Percentiles rank a stretch among this genome's conserved stretches.
phyloP scores from a whole-genome alignment of 2,113 vertebrate species.

The Entomyzon cyanotis region DNA sequence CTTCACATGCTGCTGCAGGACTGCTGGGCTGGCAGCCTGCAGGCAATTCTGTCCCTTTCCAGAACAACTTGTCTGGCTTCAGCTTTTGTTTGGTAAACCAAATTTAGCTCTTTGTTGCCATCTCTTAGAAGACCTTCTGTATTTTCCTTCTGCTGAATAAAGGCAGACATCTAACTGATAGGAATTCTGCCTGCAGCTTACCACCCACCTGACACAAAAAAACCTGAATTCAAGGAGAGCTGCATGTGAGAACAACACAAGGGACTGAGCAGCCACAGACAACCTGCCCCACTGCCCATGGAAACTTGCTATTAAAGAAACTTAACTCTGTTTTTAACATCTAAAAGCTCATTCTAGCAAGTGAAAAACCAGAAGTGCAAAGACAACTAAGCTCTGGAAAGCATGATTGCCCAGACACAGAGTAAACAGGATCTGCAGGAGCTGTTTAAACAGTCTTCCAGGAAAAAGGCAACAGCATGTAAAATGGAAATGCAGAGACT shows the following conservation, averaged over 20 bases:
- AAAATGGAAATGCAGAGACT: not conserved
- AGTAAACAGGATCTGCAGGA: conserved; percentile 5
- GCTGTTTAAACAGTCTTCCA: not conserved
- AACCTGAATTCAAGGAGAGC: not conserved
- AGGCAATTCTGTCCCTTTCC: not conserved
- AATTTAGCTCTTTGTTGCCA: not conserved
- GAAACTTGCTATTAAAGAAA: not conserved
- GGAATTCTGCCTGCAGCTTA: not conserved
- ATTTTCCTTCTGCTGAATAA: not conserved
- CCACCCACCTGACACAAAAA: not conserved
- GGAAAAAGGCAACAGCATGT: not conserved
- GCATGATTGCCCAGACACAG: not conserved
- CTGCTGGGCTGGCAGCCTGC: not conserved
- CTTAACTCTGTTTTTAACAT: not conserved
- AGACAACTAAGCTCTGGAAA: not conserved
- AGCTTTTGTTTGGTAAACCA: not conserved
- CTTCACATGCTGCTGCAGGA: not conserved
- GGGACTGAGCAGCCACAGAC: not conserved
- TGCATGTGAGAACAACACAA: not conserved
- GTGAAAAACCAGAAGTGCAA: not conserved
- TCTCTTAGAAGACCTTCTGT: not conserved
- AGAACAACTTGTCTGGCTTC: not conserved
- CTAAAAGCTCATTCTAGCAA: not conserved
- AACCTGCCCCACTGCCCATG: not conserved
- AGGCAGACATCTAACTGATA: not conserved